Conservation (phyloP, 1,140 invertebrate genomes). For the Pollicipes pollicipes region DNA sequence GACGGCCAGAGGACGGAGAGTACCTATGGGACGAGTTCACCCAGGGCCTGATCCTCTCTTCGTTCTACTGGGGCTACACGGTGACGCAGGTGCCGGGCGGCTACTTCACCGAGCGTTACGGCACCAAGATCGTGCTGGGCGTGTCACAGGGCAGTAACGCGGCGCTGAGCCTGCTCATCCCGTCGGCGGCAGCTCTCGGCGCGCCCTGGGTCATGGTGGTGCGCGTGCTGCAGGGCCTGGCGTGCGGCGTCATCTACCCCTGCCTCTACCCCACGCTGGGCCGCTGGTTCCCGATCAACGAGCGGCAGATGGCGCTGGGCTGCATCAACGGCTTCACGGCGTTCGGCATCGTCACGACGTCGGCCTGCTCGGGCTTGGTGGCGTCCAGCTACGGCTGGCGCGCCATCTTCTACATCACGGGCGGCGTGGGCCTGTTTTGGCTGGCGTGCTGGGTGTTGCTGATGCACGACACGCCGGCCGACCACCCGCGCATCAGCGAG, state of each 20-base stretch:
- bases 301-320: not conserved
- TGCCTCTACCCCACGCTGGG: not conserved
- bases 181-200: not conserved
- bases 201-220: not conserved
- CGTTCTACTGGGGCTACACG: constrained; percentile 58
- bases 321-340: constrained; percentile 1
- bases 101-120: constrained; percentile 39
- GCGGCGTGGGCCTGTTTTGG: constrained; percentile 36
- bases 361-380: constrained; percentile 33
- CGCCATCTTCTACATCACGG: constrained; percentile 50
- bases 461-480: constrained; percentile 29
- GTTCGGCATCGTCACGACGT: constrained; percentile 14
- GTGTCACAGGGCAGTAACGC: not conserved
- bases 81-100: constrained; percentile 53
- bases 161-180: not conserved
- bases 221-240: not conserved
- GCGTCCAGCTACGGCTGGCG: constrained; percentile 41
- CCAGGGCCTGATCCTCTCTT: constrained; percentile 40
- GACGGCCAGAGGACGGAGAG: not conserved
- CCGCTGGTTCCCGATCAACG: constrained; percentile 1
- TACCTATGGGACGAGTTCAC: not conserved
- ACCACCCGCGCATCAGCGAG: constrained; percentile 12
- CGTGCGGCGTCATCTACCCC: not conserved
- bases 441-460: constrained; percentile 48
- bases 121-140: constrained; percentile 1